Conservation (phyloP, 2,888 invertebrate species). For the Synergus laeviventris region DNA sequence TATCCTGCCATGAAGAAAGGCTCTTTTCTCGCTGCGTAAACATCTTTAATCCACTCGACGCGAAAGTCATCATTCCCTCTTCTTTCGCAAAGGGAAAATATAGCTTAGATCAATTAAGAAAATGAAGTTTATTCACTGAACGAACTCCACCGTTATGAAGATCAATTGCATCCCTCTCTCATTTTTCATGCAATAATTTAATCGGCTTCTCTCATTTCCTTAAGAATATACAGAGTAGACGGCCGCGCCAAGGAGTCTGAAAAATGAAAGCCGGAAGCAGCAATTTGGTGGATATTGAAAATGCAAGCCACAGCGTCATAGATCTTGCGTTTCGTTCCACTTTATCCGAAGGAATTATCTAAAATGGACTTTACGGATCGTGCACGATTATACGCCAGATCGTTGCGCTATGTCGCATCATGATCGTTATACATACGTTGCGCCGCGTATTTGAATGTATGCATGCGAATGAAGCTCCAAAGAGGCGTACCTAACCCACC, state of each 20-base stretch:
- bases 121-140: background rate
- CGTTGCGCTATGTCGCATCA: background rate
- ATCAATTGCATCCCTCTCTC: background rate
- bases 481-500: background rate
- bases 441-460: background rate
- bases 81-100: background rate
- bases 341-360: conserved; percentile 44
- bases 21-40: background rate
- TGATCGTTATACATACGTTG: background rate
- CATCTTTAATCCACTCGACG: background rate
- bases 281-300: conserved; percentile 20
- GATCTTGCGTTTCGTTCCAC: conserved; percentile 43
- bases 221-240: background rate
- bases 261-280: background rate
- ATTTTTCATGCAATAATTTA: conserved; percentile 29
- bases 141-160: background rate
- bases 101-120: conserved; percentile 3
- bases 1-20: background rate
- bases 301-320: conserved; percentile 10
- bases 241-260: background rate
- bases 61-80: background rate
- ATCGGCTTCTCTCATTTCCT: conserved; percentile 3
- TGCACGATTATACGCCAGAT: conserved; percentile 14
- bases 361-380: conserved; percentile 41
- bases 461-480: background rate